These are phyloP conservation scores for Lota lota DNA, from an alignment of 2,113 vertebrate genomes.

Conservation along the genomic window DNA sequence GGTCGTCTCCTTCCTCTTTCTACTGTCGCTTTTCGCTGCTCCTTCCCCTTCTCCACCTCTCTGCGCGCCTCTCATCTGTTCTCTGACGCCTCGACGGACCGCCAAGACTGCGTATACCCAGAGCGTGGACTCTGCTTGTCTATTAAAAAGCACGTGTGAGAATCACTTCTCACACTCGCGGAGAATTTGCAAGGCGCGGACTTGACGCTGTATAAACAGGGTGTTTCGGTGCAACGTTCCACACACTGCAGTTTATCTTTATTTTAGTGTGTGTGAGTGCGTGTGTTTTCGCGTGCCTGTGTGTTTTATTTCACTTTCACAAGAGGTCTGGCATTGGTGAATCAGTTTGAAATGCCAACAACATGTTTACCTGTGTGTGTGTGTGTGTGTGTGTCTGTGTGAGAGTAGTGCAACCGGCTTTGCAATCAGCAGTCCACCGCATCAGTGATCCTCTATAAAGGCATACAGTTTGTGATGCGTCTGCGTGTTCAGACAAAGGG, in stretches of 20 bases:
- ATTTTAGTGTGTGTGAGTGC: neutral
- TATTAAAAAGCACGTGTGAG: too few relatives aligned
- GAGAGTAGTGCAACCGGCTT: too few relatives aligned
- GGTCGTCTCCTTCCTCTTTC: too few relatives aligned
- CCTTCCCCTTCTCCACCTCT: slow-evolving; percentile 2
- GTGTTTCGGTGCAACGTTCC: too few relatives aligned
- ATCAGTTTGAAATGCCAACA: neutral
- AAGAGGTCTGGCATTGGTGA: neutral
- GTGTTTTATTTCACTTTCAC: neutral
- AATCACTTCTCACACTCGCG: too few relatives aligned
- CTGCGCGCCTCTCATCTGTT: neutral
- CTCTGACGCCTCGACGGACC: neutral
- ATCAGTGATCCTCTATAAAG: neutral
- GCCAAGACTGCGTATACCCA: too few relatives aligned
- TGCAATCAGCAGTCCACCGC: neutral
- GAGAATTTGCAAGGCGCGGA: too few relatives aligned
- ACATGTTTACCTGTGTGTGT: too few relatives aligned
- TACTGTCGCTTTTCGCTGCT: neutral
- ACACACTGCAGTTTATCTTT: neutral
- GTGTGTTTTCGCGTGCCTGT: too few relatives aligned
- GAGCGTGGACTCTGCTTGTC: neutral
- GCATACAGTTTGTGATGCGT: neutral
- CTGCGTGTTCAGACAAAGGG: too few relatives aligned
- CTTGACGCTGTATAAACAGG: too few relatives aligned
- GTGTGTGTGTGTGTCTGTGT: too few relatives aligned